Conservation (phyloP, 2,888 invertebrate species). For the Cetonia aurata region DNA sequence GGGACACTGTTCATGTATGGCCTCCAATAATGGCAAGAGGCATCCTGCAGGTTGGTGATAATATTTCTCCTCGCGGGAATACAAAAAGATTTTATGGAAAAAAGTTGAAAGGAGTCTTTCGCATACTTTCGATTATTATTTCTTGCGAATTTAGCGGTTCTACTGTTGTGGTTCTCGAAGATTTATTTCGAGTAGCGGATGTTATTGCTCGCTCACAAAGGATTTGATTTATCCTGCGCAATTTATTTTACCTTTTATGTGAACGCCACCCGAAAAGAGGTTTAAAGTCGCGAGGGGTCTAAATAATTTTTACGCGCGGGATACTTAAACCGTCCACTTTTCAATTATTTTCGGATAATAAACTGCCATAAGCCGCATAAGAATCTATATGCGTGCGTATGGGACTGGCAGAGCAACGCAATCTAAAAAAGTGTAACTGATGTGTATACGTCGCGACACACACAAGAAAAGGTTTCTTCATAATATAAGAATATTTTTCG, state of each 20-base stretch:
- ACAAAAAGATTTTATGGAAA: no score
- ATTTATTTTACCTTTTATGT: conserved; percentile 21
- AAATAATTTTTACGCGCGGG: conserved; percentile 27
- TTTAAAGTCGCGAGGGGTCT: conserved; percentile 1
- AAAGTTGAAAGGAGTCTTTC: no score
- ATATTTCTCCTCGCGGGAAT: no score
- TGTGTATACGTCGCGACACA: no score
- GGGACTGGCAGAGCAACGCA: no score
- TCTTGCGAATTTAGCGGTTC: no score
- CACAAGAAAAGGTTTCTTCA: not conserved
- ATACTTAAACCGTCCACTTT: conserved; percentile 15
- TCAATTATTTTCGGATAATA: conserved; percentile 18
- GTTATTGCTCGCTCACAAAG: conserved; percentile 19
- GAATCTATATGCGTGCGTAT: conserved; percentile 5
- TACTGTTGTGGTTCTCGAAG: not conserved
- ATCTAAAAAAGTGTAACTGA: no score
- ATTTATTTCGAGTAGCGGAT: conserved; percentile 17
- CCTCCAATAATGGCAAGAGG: no score
- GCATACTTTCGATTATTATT: no score
- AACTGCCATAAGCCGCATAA: conserved; percentile 1
- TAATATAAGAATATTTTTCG: conserved; percentile 23
- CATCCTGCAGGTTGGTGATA: no score
- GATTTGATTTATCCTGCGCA: conserved; percentile 23
- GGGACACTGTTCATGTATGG: no score
- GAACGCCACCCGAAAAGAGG: not conserved